Percentiles rank a stretch among this genome's conserved stretches.
Conservation (phyloP, 2,113 vertebrate species). For the Atrichornis clamosus region DNA sequence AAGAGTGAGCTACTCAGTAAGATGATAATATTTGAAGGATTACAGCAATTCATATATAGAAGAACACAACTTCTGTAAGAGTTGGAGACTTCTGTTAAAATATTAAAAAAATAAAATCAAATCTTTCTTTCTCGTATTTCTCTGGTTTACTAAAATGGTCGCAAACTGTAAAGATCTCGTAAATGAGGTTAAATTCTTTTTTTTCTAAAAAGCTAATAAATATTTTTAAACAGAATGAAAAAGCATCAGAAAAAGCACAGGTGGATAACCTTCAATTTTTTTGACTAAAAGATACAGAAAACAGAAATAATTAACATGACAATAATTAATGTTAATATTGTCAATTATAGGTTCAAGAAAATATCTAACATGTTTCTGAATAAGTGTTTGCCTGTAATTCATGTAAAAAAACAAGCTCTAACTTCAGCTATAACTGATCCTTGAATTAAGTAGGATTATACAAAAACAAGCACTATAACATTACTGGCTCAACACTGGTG, state of each 20-base stretch:
- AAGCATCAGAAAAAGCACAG: not conserved
- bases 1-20: not conserved
- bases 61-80: not conserved
- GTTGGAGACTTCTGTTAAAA: not conserved
- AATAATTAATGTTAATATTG: not conserved
- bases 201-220: not conserved
- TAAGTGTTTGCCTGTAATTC: not conserved
- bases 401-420: not conserved
- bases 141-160: not conserved
- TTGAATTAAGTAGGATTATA: not conserved
- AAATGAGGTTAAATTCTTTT: not conserved
- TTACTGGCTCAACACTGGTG: not conserved
- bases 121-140: not conserved
- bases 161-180: not conserved
- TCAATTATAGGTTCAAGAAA: not conserved
- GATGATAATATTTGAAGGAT: not conserved
- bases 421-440: not conserved
- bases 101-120: not conserved
- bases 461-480: not conserved
- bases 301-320: not conserved
- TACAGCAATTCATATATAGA: rapidly evolving
- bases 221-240: not conserved
- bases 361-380: not conserved
- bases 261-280: not conserved
- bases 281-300: not conserved